A percentile compares a stretch with the other conserved stretches of the same genome.
These are phyloP conservation scores for Camptogramma bilineatum DNA, from an alignment of 2,888 invertebrate species.

Conservation along the genomic window DNA sequence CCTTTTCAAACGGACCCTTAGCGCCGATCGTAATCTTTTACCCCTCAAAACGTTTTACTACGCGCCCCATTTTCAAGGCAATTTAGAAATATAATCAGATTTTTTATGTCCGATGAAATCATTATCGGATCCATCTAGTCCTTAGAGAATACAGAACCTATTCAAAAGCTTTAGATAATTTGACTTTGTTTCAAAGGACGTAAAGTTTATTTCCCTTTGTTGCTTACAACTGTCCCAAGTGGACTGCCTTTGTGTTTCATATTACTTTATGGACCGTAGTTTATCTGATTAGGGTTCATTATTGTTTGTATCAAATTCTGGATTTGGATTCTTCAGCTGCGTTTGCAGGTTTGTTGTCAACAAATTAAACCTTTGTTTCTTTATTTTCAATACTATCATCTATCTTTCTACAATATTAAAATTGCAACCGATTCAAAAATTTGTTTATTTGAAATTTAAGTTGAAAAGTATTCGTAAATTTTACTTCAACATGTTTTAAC, in stretches of 20 bases:
- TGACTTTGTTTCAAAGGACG: conserved; percentile 7
- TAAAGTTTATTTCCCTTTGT: conserved; percentile 19
- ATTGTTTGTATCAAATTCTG: conserved; percentile 27
- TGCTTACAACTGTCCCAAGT: not conserved
- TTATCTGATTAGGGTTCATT: conserved; percentile 17
- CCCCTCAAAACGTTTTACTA: conserved; percentile 36
- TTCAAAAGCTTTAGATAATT: conserved; percentile 5
- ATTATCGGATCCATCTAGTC: conserved; percentile 31
- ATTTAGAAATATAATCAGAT: conserved; percentile 39
- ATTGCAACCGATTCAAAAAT: too few relatives aligned
- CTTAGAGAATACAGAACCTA: conserved; percentile 27
- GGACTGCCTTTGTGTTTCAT: conserved; percentile 16
- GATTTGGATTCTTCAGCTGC: conserved; percentile 22
- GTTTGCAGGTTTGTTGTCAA: conserved; percentile 8
- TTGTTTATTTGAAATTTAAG: too few relatives aligned
- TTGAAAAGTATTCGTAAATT: too few relatives aligned
- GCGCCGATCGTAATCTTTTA: conserved; percentile 31
- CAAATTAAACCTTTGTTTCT: conserved; percentile 7
- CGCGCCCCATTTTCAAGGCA: conserved; percentile 29
- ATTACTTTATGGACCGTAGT: conserved; percentile 19
- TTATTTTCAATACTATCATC: conserved; percentile 9
- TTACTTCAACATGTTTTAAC: too few relatives aligned
- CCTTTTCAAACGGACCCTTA: conserved; percentile 33
- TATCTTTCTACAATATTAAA: too few relatives aligned
- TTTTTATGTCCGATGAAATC: conserved; percentile 33